Conservation (phyloP, 2,113 vertebrate genomes). For the Oreochromis aureus region DNA sequence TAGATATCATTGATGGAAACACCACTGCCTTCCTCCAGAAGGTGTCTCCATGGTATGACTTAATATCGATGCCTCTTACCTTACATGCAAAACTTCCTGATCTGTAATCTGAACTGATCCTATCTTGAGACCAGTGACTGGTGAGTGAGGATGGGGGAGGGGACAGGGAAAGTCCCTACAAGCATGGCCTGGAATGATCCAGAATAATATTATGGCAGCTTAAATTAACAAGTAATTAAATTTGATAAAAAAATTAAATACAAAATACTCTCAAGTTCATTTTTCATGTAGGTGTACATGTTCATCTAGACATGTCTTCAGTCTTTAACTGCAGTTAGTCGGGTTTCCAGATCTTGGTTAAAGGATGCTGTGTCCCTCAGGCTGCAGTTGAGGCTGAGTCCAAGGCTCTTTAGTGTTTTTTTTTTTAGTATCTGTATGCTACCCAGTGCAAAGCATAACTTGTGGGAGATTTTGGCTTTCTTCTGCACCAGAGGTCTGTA, state of each 20-base stretch:
- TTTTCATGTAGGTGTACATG: rapidly evolving
- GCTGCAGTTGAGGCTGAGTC: too few species aligned
- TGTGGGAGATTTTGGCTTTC: background rate
- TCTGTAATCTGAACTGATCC: background rate
- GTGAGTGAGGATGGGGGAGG: background rate
- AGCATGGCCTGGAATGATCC: background rate
- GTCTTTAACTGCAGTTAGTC: too few species aligned
- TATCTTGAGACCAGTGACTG: background rate
- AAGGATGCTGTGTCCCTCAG: too few species aligned
- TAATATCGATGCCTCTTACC: background rate
- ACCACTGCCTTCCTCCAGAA: background rate
- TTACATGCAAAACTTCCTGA: background rate
- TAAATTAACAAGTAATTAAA: background rate
- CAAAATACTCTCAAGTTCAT: background rate
- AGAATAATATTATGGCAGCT: background rate
- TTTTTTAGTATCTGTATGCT: background rate
- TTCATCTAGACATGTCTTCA: too few species aligned
- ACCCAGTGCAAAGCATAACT: background rate
- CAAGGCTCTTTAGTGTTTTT: background rate
- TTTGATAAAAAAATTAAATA: background rate
- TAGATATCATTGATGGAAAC: background rate
- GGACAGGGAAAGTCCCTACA: background rate
- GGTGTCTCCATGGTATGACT: background rate
- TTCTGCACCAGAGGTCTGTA: background rate
- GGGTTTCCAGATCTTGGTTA: too few species aligned